These are phyloP conservation scores for Chiroxiphia lanceolata DNA, from an alignment of 2,797 vertebrate species.

Conservation along the genomic window DNA sequence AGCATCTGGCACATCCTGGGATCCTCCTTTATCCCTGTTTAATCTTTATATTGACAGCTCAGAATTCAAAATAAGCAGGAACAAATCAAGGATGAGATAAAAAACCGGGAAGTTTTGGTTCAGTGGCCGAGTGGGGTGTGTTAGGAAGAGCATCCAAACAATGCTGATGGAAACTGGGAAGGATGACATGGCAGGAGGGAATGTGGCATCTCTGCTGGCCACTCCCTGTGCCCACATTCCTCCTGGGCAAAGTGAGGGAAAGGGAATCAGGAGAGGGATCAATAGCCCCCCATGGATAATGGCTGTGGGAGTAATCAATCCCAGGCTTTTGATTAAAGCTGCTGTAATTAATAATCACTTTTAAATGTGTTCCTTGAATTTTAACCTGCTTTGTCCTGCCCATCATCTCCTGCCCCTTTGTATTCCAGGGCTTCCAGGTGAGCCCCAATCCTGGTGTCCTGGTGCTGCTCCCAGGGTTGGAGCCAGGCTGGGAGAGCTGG, in stretches of 20 bases:
- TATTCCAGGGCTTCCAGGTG: background rate
- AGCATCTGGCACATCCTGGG: conserved; percentile 74
- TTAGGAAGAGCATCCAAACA: background rate
- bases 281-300: background rate
- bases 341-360: background rate
- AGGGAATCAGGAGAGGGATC: background rate
- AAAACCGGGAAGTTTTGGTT: background rate
- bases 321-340: background rate
- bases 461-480: background rate
- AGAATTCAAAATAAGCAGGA: conserved; percentile 49
- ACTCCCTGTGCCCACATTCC: fast-evolving
- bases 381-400: background rate
- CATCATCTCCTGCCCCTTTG: background rate
- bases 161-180: fast-evolving
- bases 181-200: background rate
- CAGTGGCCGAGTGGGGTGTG: background rate
- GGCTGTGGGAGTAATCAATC: background rate
- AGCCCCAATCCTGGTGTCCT: fast-evolving
- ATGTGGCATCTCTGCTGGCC: background rate
- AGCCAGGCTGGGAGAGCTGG: background rate
- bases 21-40: conserved; percentile 54
- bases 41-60: conserved; percentile 51
- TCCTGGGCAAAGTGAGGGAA: background rate
- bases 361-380: background rate
- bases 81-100: background rate